Percentiles rank a stretch among this genome's conserved stretches.
These are phyloP conservation scores for Glandiceps talaboti DNA, from an alignment of 53 echinoderm and acorn worm species.

Conservation along the genomic window DNA sequence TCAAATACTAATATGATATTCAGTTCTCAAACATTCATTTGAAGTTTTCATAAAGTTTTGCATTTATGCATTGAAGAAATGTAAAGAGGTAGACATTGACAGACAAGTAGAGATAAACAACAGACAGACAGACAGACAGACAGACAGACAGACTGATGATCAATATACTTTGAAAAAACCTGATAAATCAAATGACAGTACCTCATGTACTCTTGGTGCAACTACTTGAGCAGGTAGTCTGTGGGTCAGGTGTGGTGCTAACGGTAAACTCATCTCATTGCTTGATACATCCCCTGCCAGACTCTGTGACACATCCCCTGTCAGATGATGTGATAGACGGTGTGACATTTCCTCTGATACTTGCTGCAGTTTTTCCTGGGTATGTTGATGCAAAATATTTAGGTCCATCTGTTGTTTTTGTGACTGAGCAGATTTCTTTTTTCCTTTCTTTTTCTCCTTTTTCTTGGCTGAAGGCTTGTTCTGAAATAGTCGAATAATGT, in stretches of 20 bases:
- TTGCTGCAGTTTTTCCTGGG: conserved; percentile 18
- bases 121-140: too few relatives aligned
- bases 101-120: too few relatives aligned
- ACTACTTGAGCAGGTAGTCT: background rate
- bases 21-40: too few relatives aligned
- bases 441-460: conserved; percentile 59
- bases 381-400: conserved; percentile 17
- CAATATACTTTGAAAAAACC: too few relatives aligned
- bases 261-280: background rate
- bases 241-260: background rate
- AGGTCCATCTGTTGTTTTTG: conserved; percentile 19
- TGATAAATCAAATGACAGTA: too few relatives aligned
- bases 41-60: too few relatives aligned
- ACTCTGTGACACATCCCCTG: too few relatives aligned
- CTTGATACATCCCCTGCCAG: background rate
- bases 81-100: too few relatives aligned
- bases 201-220: background rate
- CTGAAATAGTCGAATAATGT: too few relatives aligned
- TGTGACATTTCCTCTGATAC: background rate
- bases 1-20: too few relatives aligned
- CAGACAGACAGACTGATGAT: too few relatives aligned
- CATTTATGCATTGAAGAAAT: too few relatives aligned
- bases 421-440: conserved; percentile 18
- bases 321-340: background rate
- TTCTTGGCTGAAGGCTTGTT: conserved; percentile 9